Conservation (phyloP, 2,888 invertebrate species). For the Brachycybe producta region DNA sequence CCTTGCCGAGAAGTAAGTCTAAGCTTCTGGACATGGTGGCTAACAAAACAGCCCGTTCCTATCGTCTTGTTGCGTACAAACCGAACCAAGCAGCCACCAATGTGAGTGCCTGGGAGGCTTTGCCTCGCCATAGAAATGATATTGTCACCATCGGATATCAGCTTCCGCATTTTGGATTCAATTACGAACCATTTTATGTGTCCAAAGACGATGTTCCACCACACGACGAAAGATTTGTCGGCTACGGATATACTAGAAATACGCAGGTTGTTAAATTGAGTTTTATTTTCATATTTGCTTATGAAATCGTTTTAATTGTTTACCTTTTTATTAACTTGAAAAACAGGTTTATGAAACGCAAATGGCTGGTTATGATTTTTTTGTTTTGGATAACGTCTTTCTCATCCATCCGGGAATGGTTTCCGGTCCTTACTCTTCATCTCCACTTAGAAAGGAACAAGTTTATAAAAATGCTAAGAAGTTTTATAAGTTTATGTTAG, state of each 20-base stretch:
- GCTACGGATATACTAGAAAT: conserved; percentile 83
- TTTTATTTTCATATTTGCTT: not conserved
- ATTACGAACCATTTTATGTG: conserved; percentile 86
- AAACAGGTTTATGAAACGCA: not conserved
- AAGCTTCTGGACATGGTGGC: not conserved
- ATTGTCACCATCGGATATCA: conserved; percentile 62
- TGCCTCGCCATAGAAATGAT: conserved; percentile 9
- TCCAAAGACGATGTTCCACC: conserved; percentile 65
- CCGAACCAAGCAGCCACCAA: not conserved
- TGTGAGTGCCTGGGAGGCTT: not conserved
- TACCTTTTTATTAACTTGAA: not conserved
- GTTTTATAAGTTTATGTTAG: too few relatives aligned
- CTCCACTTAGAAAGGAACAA: too few relatives aligned
- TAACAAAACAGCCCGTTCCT: not conserved
- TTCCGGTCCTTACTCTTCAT: too few relatives aligned
- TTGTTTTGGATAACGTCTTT: not conserved
- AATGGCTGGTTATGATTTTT: conserved; percentile 1
- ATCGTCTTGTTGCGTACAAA: not conserved
- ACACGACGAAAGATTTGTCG: conserved; percentile 77
- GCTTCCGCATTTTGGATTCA: conserved; percentile 60
- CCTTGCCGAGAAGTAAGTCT: not conserved
- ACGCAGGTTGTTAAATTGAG: conserved; percentile 52
- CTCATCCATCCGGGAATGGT: not conserved
- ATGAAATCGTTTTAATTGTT: not conserved
- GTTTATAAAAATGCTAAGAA: too few relatives aligned